Conservation (phyloP, 2,797 vertebrate genomes). For the Danio jaintianensis region DNA sequence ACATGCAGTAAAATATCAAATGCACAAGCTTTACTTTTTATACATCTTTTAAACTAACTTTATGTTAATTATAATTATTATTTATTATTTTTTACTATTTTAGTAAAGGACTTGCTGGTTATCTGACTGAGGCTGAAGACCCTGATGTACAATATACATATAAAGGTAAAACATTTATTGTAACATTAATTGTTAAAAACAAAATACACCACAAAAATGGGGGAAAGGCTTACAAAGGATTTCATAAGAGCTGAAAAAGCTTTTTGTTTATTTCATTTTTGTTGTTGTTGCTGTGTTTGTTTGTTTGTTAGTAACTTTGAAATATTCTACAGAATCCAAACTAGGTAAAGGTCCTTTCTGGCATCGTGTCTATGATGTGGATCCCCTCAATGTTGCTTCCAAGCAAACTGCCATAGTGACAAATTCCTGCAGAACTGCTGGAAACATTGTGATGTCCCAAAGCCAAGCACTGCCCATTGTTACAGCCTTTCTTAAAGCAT, state of each 20-base stretch:
- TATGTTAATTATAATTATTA: not conserved
- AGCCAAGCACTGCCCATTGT: conserved; percentile 77
- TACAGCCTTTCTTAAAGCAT: conserved; percentile 75
- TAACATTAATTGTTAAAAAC: not conserved
- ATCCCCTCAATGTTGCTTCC: conserved; percentile 78
- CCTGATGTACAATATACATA: not conserved
- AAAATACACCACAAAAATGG: too few relatives aligned
- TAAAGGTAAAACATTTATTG: not conserved
- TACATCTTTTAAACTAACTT: not conserved
- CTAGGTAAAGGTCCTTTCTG: conserved; percentile 50
- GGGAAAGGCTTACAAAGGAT: too few relatives aligned
- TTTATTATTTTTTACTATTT: not conserved
- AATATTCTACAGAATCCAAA: not conserved
- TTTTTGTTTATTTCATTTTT: too few relatives aligned
- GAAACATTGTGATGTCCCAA: conserved; percentile 80
- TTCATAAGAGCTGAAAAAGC: too few relatives aligned
- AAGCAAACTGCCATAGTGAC: conserved; percentile 79
- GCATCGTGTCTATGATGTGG: conserved; percentile 79
- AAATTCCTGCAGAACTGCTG: conserved; percentile 80
- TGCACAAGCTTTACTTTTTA: not conserved
- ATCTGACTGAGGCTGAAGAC: conserved; percentile 14
- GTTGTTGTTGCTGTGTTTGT: too few relatives aligned
- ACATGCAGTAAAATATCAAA: not conserved
- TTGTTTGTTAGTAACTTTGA: conserved; percentile 6
- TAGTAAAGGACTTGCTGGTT: conserved; percentile 25